Evolutionary conservation across 1,140 invertebrate species (phyloP).

Genomic region (Temnothorax curvispinosus): DNA sequence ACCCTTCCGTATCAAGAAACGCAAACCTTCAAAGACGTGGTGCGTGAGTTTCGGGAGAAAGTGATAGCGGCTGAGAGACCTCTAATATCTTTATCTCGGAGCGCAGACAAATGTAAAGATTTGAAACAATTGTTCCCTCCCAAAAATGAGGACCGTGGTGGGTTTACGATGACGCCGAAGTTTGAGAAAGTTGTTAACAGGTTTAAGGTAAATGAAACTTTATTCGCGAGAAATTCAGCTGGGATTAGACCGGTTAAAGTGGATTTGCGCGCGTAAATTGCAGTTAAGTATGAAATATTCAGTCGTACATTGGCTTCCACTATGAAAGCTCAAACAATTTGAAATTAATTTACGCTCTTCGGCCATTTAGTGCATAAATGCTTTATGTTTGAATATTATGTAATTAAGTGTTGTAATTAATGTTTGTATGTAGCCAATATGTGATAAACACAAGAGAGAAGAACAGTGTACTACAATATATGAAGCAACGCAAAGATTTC

Average conservation of each 20-base stretch:
- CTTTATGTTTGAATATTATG: not conserved
- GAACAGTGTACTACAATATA: not conserved
- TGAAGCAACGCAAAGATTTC: not conserved
- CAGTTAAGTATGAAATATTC: not conserved
- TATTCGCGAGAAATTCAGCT: slow-evolving; percentile 9
- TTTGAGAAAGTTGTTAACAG: slow-evolving; percentile 41
- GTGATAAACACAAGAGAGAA: not conserved
- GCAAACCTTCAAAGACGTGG: slow-evolving; percentile 66
- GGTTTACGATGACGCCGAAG: slow-evolving; percentile 13
- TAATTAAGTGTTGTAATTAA: not conserved
- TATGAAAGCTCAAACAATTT: slow-evolving; percentile 1
- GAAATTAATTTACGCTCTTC: slow-evolving; percentile 30
- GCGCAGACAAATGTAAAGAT: slow-evolving; percentile 63
- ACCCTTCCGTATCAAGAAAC: slow-evolving; percentile 74
- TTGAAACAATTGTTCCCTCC: slow-evolving; percentile 68
- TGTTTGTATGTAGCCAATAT: slow-evolving; percentile 1
- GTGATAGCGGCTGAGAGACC: not conserved
- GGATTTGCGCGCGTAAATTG: slow-evolving; percentile 6
- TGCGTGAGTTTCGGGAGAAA: slow-evolving; percentile 67
- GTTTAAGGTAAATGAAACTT: slow-evolving; percentile 60
- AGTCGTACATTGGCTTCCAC: not conserved
- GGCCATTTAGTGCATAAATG: not conserved
- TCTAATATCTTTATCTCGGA: slow-evolving; percentile 59
- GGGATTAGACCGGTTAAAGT: not conserved
- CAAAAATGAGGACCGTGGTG: not conserved